A percentile compares a stretch with the other conserved stretches of the same genome.
These are phyloP conservation scores for Indicator maculatus DNA, from an alignment of 2,113 vertebrate genomes.

Conservation along the genomic window DNA sequence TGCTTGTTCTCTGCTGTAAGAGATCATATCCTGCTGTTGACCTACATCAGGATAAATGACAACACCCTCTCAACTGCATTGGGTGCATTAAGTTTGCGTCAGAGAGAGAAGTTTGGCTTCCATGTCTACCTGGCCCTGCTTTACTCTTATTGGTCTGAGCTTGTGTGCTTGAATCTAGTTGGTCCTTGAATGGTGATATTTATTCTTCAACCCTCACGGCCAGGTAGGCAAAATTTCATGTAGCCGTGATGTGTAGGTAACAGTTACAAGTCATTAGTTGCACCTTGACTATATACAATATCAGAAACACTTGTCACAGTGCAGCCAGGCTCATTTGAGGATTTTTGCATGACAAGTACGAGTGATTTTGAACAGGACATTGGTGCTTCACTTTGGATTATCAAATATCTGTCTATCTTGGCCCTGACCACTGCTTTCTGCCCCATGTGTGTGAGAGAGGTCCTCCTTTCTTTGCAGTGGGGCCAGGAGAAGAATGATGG, in stretches of 20 bases:
- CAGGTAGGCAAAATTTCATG: not conserved
- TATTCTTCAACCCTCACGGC: not conserved
- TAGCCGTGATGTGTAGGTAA: not conserved
- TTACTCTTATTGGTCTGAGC: not conserved
- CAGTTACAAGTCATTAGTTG: not conserved
- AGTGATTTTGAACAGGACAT: not conserved
- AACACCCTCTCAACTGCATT: not conserved
- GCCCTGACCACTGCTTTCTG: accelerated
- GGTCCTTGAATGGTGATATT: not conserved
- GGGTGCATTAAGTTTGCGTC: no score
- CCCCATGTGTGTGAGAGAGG: accelerated
- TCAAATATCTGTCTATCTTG: not conserved
- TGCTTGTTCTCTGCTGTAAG: not conserved
- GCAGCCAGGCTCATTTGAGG: not conserved
- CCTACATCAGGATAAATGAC: not conserved
- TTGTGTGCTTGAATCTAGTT: not conserved
- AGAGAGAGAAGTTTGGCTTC: not conserved
- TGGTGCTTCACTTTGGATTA: not conserved
- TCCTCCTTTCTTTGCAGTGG: not conserved
- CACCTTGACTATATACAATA: not conserved
- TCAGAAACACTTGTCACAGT: not conserved
- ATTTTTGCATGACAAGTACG: not conserved
- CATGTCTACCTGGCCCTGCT: accelerated
- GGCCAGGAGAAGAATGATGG: not conserved
- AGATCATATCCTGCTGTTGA: accelerated